Base-by-base conservation (phyloP, 2,888 invertebrate genomes). In the Caenorhabditis macrosperma region DNA sequence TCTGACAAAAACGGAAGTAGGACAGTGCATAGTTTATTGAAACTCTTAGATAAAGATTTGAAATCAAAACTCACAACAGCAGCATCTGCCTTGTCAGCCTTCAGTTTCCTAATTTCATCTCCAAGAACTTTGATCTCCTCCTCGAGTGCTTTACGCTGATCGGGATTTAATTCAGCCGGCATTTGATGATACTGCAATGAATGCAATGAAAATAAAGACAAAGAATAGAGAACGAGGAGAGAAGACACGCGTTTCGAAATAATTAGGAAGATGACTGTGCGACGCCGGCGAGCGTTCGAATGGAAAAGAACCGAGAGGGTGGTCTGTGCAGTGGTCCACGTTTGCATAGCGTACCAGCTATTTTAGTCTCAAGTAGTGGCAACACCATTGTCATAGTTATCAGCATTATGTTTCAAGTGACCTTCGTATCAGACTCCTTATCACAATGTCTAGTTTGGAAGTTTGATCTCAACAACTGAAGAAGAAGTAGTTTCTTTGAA, bases 31-130 rank as follows among this genome's bases (percentile, higher is more conserved):
- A 30, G 33, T 60, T 52, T 35, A 46, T 68, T 52, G 10, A 15
- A 24, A 59, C 17, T 48, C 33, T 33, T 10, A 0, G 26, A 44
- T 17, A 4, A 5, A 5, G 15, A 20, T 35, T 9, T 33, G 1
- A 54, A 17, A 61, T n/a, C 9, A 63, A 35, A 44, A 82, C 81
- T 78, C 41, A 85, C 85, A 7, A 85, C 24, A 28, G 46, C 72
- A 7, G 74, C 61, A 48, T 81, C 81, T 15, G 85, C 82, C 35
- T 85, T 85, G 1, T 61, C 60, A 20, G 64, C 60, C 44, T 85
- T 85, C 69, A 85, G 60, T 17, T 26, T 46, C 28, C 85, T 50
- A 38, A 85, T 82, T 54, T 85, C 83, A 63, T 85, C 80, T 28
- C 83, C 85, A 9, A 81, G 64, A 17, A 68, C 48, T 57, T 78